phyloP scores from a whole-genome alignment of 2,797 vertebrate genomes.

The Tympanoctomys barrerae region DNA sequence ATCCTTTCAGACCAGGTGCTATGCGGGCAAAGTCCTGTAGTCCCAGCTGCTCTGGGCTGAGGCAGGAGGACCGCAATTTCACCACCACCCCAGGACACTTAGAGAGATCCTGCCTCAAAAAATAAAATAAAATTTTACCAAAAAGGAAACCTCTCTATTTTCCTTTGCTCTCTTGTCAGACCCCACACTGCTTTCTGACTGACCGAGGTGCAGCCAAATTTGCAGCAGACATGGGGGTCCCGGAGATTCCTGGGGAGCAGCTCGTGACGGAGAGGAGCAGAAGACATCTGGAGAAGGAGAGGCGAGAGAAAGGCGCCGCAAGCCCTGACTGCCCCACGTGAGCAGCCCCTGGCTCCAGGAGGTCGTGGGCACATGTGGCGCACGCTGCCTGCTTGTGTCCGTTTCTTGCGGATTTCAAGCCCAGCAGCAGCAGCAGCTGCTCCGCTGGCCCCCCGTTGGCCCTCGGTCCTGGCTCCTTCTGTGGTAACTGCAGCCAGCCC shows the following conservation, averaged over 20 bases:
- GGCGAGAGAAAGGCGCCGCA: conserved; percentile 87
- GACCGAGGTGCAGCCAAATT: conserved; percentile 93
- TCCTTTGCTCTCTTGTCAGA: conserved; percentile 88
- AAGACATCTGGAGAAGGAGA: conserved; percentile 91
- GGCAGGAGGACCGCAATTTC: background rate
- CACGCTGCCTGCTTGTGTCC: background rate
- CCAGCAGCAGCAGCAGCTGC: background rate
- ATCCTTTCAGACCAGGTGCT: background rate
- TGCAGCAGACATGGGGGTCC: conserved; percentile 92
- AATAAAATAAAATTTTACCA: background rate
- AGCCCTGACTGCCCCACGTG: conserved; percentile 92
- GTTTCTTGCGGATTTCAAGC: background rate
- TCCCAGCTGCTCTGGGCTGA: background rate
- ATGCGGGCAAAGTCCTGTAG: background rate
- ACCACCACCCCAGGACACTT: background rate
- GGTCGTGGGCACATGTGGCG: no score
- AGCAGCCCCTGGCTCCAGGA: background rate
- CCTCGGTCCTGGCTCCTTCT: background rate
- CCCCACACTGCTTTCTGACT: conserved; percentile 93
- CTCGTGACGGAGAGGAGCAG: conserved; percentile 93
- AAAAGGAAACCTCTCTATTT: background rate
- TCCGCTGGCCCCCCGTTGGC: background rate
- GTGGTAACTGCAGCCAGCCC: background rate
- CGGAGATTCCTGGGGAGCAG: conserved; percentile 90
- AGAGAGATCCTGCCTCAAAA: background rate